Base-by-base conservation (phyloP, 2,797 vertebrate species). In the Emydoidea blandingii region DNA sequence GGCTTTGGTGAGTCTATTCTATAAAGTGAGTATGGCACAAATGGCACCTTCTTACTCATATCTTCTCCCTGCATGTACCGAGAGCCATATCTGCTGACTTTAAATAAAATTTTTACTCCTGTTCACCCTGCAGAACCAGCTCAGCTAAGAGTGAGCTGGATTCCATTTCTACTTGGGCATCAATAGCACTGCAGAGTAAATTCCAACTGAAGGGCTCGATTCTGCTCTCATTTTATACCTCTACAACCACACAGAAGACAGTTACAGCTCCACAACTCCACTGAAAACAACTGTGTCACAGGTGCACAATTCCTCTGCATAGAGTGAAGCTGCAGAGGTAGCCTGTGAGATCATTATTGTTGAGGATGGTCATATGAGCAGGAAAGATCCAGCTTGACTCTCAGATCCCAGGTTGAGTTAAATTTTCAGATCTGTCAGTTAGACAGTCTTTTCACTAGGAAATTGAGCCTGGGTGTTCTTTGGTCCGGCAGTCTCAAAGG, bases 151-250 rank as follows among this genome's bases (percentile, higher is more conserved):
- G 31, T 11, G 52, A 79, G 12, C 57, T 74, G 47, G 29, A 86
- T 47, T 49, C 53, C 56, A 25, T 29, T 72, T 65, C 57, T 87
- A 2, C 4, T 0, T 21, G 44, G 80, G 29, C 57, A 84, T 7
- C 81, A 78, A 2, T 0, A 2, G 29, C 15, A 47, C 79, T 0
- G 0, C 47, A 80, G 79, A 54, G 19, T 81, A n/a, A 79, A 52
- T 2, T 8, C 54, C 21, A 86, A 12, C n/a, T 31, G 56, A 18
- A 41, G 86, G 49, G 8, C 41, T 8, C 34, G 4, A 68, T 49
- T 50, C 12, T 65, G 27, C 14, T 57, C 62, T 5, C 72, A 11
- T 76, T 12, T 57, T 79, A 56, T 29, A 7, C 47, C 83, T n/a
- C 31, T 80, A 54, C 65, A 74, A 3, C 1, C 57, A 49, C 44